Evolutionary conservation across 1,140 invertebrate species (phyloP).

Genomic region (Apocrypta bakeri): DNA sequence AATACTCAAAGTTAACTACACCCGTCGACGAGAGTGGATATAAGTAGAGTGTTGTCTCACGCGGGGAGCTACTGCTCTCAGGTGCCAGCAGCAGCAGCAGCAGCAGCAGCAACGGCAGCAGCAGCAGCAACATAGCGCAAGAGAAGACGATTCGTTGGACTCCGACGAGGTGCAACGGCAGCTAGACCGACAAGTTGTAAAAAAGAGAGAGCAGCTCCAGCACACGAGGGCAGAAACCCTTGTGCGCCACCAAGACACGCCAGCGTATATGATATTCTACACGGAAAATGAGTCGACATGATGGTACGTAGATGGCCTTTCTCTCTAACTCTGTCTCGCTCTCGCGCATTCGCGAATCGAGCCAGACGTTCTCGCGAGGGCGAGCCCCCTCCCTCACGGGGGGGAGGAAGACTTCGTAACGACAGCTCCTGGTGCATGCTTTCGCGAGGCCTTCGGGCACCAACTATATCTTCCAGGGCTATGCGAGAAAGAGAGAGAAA

Average conservation of each 20-base stretch:
- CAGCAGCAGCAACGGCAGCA: conserved; percentile 9
- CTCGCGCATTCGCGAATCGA: not conserved
- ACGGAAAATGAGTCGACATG: conserved; percentile 87
- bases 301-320: conserved; percentile 79
- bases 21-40: too few species aligned
- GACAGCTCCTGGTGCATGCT: not conserved
- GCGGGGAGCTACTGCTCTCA: not conserved
- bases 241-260: conserved; percentile 34
- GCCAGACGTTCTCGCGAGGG: not conserved
- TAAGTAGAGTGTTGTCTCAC: conserved; percentile 13
- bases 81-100: conserved; percentile 22
- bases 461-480: not conserved
- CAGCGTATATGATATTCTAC: conserved; percentile 74
- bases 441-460: not conserved
- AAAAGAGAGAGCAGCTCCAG: not conserved
- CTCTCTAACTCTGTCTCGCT: not conserved
- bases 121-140: not conserved
- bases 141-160: not conserved
- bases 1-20: too few species aligned
- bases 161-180: not conserved
- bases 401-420: not conserved
- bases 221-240: conserved; percentile 1
- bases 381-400: not conserved
- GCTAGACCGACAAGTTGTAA: too few species aligned
- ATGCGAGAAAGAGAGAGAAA: not conserved